Evolutionary conservation across 2,113 vertebrate species (phyloP).

Genomic region (Dolichallabes microphthalmus): DNA sequence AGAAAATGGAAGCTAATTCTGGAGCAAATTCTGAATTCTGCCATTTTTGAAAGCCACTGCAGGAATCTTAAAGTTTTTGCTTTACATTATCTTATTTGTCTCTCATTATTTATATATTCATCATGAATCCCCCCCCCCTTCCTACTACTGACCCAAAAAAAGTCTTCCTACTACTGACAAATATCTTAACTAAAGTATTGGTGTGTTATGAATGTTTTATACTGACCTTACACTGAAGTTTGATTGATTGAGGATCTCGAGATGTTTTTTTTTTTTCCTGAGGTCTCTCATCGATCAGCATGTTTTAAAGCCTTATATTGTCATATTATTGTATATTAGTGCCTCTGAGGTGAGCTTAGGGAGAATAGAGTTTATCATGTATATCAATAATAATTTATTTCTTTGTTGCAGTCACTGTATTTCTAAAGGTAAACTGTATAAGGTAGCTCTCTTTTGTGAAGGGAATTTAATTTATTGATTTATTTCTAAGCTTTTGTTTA

Average conservation of each 20-base stretch:
- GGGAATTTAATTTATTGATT: constrained; percentile 1
- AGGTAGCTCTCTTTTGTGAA: not conserved
- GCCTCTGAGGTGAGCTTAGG: not conserved
- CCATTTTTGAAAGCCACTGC: not conserved
- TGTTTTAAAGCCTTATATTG: constrained; percentile 9
- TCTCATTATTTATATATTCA: not conserved
- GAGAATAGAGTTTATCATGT: not conserved
- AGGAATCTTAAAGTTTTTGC: not conserved
- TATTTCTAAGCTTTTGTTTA: not conserved
- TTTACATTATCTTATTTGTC: not conserved
- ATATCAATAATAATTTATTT: not conserved
- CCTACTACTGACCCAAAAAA: no score
- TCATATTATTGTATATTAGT: not conserved
- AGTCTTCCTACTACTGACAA: not conserved
- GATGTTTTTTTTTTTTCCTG: not conserved
- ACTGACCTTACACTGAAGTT: not conserved
- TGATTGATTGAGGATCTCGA: not conserved
- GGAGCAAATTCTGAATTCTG: not conserved
- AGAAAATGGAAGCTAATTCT: not conserved
- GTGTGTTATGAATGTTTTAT: not conserved
- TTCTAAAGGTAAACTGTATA: not conserved
- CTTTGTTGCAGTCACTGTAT: not conserved
- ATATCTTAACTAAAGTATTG: not conserved
- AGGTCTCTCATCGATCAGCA: not conserved
- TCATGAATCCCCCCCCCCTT: not conserved